phyloP scores from a whole-genome alignment of 92 coral and sea anemone species.

The Hydrozoanthus gracilis region DNA sequence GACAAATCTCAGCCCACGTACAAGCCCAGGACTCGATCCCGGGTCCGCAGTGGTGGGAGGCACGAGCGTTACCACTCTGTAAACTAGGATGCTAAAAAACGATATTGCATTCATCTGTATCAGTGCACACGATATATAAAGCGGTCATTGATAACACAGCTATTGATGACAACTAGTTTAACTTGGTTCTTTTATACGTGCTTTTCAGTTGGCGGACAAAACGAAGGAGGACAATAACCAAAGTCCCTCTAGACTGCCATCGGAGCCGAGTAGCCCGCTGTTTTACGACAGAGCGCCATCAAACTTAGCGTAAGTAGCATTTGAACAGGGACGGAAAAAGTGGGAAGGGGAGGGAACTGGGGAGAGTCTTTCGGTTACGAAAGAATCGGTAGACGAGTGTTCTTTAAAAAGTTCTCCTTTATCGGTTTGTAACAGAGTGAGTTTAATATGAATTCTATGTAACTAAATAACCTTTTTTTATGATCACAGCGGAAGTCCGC shows the following conservation, averaged over 20 bases:
- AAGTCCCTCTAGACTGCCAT: not conserved
- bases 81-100: not conserved
- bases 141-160: not conserved
- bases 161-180: not conserved
- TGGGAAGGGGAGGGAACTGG: not conserved
- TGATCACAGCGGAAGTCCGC: slow-evolving; percentile 73
- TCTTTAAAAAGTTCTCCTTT: too few relatives aligned
- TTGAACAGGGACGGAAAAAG: too few relatives aligned
- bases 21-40: too few relatives aligned
- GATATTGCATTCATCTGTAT: not conserved
- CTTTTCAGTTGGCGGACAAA: slow-evolving; percentile 10
- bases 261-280: not conserved
- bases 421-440: too few relatives aligned
- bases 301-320: slow-evolving; percentile 23
- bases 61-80: too few relatives aligned
- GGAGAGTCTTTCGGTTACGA: not conserved
- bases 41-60: too few relatives aligned
- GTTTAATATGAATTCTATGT: too few relatives aligned
- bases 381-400: not conserved
- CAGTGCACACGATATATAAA: too few relatives aligned
- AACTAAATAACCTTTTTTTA: not conserved
- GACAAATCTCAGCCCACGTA: too few relatives aligned
- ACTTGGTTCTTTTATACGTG: not conserved
- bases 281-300: slow-evolving; percentile 23
- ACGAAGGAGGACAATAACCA: not conserved